These are phyloP conservation scores for Apamea anceps DNA, from an alignment of 2,888 invertebrate genomes.

Conservation along the genomic window DNA sequence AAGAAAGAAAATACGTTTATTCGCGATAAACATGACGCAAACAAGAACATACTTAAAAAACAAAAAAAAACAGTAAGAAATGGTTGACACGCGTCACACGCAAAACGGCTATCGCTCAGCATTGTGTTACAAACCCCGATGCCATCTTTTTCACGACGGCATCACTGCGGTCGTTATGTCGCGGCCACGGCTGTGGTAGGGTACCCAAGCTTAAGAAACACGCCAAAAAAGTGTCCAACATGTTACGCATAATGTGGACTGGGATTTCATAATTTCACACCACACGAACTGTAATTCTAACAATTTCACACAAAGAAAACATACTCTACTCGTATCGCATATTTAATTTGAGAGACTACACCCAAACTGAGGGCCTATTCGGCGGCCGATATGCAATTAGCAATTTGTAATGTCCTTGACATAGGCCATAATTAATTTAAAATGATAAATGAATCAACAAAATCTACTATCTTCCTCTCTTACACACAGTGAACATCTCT, in stretches of 20 bases:
- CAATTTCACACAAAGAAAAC: background rate
- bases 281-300: background rate
- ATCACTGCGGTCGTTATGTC: background rate
- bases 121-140: background rate
- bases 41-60: no score
- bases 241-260: background rate
- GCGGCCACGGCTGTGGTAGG: background rate
- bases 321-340: background rate
- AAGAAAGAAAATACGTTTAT: no score
- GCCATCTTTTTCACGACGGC: background rate
- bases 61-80: no score
- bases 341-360: background rate
- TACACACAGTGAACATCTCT: slow-evolving; percentile 22
- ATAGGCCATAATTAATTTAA: slow-evolving; percentile 4
- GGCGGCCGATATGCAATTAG: background rate
- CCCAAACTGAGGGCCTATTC: background rate
- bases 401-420: background rate
- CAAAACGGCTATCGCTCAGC: no score
- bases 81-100: no score
- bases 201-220: background rate
- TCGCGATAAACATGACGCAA: no score
- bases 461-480: slow-evolving; percentile 11
- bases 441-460: slow-evolving; percentile 34
- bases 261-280: background rate
- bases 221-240: background rate